Evolutionary conservation across 2,888 invertebrate genomes (phyloP).

Genomic region (Andrena flavipes): DNA sequence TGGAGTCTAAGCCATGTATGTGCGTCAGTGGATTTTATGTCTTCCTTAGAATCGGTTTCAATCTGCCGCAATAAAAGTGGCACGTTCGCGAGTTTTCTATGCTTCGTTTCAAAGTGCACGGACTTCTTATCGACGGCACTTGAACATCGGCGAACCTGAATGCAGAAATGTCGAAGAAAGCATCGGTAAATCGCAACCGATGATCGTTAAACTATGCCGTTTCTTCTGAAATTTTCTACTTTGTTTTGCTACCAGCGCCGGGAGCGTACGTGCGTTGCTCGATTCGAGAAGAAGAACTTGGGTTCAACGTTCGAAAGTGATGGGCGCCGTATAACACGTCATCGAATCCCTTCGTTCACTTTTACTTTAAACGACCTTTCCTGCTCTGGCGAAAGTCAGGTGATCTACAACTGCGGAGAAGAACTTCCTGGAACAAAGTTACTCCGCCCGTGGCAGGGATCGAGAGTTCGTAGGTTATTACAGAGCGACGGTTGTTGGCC

Average conservation of each 20-base stretch:
- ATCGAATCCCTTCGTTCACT: constrained; percentile 47
- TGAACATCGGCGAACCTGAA: constrained; percentile 17
- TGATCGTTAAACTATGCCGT: constrained; percentile 35
- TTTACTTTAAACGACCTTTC: constrained; percentile 58
- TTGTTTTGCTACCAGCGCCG: constrained; percentile 27
- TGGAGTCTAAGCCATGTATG: constrained; percentile 53
- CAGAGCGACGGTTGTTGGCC: constrained; percentile 26
- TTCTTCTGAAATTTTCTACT: neutral
- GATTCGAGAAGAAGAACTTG: constrained; percentile 13
- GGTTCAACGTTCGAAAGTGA: constrained; percentile 29
- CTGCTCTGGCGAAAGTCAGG: constrained; percentile 39
- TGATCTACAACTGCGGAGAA: constrained; percentile 50
- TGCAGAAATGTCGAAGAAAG: constrained; percentile 38
- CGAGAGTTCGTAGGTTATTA: constrained; percentile 58
- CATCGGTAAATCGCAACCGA: constrained; percentile 43
- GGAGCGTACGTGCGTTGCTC: constrained; percentile 12
- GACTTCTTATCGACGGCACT: neutral
- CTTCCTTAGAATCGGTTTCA: constrained; percentile 48
- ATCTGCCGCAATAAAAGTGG: constrained; percentile 52
- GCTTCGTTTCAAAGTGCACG: neutral
- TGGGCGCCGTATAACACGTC: constrained; percentile 16
- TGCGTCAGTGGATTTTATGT: constrained; percentile 44
- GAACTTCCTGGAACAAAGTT: constrained; percentile 61
- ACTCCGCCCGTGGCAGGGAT: constrained; percentile 45
- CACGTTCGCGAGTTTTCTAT: constrained; percentile 5